Base-by-base conservation (phyloP, 2,113 vertebrate genomes). In the Sakesphorus luctuosus region DNA sequence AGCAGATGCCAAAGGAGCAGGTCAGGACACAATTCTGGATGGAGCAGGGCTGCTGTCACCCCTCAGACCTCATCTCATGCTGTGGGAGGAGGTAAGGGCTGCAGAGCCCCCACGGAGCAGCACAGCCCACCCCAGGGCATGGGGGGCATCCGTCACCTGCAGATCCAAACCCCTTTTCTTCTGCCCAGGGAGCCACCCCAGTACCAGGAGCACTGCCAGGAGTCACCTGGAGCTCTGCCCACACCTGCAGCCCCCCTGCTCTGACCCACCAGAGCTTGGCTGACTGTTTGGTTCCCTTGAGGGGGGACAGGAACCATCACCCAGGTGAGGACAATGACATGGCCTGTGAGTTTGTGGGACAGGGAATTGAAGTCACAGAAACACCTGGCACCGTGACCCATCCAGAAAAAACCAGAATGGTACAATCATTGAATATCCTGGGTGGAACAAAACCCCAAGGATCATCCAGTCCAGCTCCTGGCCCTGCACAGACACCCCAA, bases 141-240 rank as follows among this genome's bases (percentile, higher is more conserved):
- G 4, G 35, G 50, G 46, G 18, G 29, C 3, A 10, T 10, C 6
- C 0, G 3, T 40, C 84, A 38, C 73, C 35, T 5, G 17, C 5
- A 2, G 63, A 17, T 16, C 43, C 4, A 1, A 18, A 53, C 6
- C 4, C 0, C 1, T 58, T 2, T 18, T 19, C 31, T 46, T 2
- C 46, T 26, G 13, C 0, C 4, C 46, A 2, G 18, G 56, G 33
- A 79, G 29, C 1, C 7, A 26, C 3, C 14, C 4, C 3, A 73
- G 71, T 33, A 12, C 7, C 33, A 14, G 52, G 8, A 46, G 33
- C 59, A 40, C 8, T 2, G 12, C 5, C 74, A 49, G 35, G 21
- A 36, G 18, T 8, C 72, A 23, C 61, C 6, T 12, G 4, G 0
- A 6, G 69, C 67, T 69, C n/a, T 26, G 2, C 31, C 62, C 13